Evolutionary conservation across 2,888 invertebrate species (phyloP), one percentile per base, ranked within the genome.

Genomic region (Nomada lathburiana): DNA sequence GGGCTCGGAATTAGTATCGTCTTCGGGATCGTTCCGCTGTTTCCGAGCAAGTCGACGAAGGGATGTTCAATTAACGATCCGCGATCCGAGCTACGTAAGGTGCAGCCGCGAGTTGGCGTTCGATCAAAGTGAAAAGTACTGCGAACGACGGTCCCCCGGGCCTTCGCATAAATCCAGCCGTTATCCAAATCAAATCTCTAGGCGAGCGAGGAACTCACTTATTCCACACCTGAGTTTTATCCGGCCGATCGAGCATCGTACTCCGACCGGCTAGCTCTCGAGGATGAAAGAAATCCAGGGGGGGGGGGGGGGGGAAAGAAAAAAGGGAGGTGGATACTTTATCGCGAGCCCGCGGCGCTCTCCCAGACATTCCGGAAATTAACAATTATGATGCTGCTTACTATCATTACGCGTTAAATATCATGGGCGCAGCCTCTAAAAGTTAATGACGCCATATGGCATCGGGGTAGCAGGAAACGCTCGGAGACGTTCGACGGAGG

Each of bases 361-460:
- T 55, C 73, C 62, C 68, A 52, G 68, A 68, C 68, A 78, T 74
- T 75, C 64, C 80, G 80, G 80, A 80, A 76, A 80, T 80, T 73
- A 77, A 81, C 73, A 73, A 81, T 77, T 73, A 77, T 29, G 69
- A 70, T 36, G 29, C 60, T 36, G 78, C 50, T 70, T 62, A 65
- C 78, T 70, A 74, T 78, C 73, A 81, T 77, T 81, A 77, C 81
- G 64, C 77, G 72, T 74, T 78, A 74, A 81, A 81, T 75, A 77
- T 70, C 69, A 23, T 26, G 77, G 78, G 70, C 59, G 73, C 60
- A 42, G 44, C 65, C 63, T 73, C 36, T 77, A 69, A 68, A 72
- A 73, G 52, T 77, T 81, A 77, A 77, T 20, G 72, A 81, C 60
- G 63, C 80, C 57, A 36, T 76, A 62, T 62, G 71, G 63, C 65